Evolutionary conservation across 2,797 vertebrate species (phyloP).

Genomic region (Podargus strigoides): DNA sequence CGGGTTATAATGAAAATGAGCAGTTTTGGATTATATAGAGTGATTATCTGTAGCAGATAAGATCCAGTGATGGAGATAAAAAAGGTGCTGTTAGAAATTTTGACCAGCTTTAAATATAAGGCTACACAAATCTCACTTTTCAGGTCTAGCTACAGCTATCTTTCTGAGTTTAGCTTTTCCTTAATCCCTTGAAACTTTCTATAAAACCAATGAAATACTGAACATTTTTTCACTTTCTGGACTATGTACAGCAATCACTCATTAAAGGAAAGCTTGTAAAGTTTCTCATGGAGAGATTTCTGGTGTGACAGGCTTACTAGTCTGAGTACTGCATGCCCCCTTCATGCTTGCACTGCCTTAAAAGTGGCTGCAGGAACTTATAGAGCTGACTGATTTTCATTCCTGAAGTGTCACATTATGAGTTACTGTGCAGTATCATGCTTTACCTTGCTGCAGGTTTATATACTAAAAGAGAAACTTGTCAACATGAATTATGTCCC

Average conservation of each 20-base stretch:
- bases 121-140: neutral
- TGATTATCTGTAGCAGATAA: neutral
- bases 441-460: neutral
- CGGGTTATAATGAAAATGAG: neutral
- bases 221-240: neutral
- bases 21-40: neutral
- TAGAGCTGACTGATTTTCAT: neutral
- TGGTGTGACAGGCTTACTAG: neutral
- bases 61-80: neutral
- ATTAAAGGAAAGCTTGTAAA: neutral
- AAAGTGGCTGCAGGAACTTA: neutral
- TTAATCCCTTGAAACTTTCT: neutral
- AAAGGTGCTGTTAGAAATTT: neutral
- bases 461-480: neutral
- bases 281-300: neutral
- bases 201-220: neutral
- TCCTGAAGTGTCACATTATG: neutral
- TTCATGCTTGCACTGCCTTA: neutral
- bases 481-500: neutral
- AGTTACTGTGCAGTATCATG: neutral
- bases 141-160: neutral
- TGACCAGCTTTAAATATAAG: neutral
- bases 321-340: neutral
- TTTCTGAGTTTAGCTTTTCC: neutral
- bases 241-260: neutral